phyloP scores from a whole-genome alignment of 2,888 invertebrate species.

The Cyclophora albipunctata region DNA sequence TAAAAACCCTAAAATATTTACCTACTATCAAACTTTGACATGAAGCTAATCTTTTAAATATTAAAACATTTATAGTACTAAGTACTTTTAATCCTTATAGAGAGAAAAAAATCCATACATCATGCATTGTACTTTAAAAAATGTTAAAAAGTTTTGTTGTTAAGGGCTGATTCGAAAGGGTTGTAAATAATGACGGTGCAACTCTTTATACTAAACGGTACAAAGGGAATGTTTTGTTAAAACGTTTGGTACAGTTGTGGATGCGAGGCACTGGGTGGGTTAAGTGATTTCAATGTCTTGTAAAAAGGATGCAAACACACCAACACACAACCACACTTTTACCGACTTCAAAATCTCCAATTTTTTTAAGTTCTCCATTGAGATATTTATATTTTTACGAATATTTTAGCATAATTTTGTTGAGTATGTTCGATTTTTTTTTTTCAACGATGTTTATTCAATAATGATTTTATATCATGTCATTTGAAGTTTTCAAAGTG shows the following conservation, averaged over 20 bases:
- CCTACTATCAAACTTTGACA: constrained; percentile 39
- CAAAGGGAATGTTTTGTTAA: constrained; percentile 11
- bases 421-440: too few species aligned
- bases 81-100: constrained; percentile 49
- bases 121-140: constrained; percentile 67
- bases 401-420: too few species aligned
- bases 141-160: constrained; percentile 73
- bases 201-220: constrained; percentile 66
- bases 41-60: constrained; percentile 73
- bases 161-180: constrained; percentile 66
- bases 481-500: too few species aligned
- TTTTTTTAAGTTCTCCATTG: too few species aligned
- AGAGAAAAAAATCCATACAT: constrained; percentile 56
- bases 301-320: too few species aligned
- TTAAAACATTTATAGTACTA: constrained; percentile 67
- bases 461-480: too few species aligned
- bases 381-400: too few species aligned
- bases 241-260: constrained; percentile 6
- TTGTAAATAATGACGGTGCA: constrained; percentile 73
- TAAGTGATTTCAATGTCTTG: too few species aligned
- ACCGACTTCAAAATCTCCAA: too few species aligned
- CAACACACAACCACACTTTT: too few species aligned
- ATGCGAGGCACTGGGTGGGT: too few species aligned
- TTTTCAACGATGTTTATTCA: too few species aligned
- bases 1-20: constrained; percentile 28